Base-by-base conservation (phyloP, 2,113 vertebrate genomes). In the Glaucidium brasilianum region DNA sequence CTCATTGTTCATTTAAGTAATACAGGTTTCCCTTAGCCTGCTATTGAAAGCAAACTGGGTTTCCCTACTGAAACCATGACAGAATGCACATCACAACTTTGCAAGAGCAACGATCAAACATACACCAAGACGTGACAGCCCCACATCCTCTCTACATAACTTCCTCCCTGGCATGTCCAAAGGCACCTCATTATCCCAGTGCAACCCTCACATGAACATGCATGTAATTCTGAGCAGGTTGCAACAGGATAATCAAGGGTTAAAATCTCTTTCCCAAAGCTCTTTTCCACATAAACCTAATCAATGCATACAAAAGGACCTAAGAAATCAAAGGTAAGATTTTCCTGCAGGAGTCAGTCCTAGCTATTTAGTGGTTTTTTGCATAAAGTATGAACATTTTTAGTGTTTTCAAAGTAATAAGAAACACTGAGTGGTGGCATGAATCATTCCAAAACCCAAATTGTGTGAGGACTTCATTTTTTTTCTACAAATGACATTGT, bases 111-210 rank as follows among this genome's bases (percentile, higher is more conserved):
- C 2, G 0, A 60, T 29, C 49, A 72, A 85, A 72, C 23, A 25
- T 1, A 16, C 4, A 27, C 6, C 0, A 6, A 47, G 23, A 39
- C 0, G 0, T 25, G 59, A 52, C 23, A 80, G 18, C 34, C 21
- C 49, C 5, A 1, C 1, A 2, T 6, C 25, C 30, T 16, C 23
- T 32, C 59, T 7, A 8, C 34, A 19, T 23, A 79, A 4, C 39
- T 64, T 76, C 34, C 82, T 6, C 13, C 32, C 39, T 34, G 52
- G 3, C 26, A 19, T 3, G 21, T 64, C 41, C 69, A 81, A 63
- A 85, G 23, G 12, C 37, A 50, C 5, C 3, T 25, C 26, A 19
- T 21, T 47, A 58, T 53, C 16, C 16, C 18, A 5, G 2, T 15
- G 16, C 37, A 37, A 55, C 6, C 17, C 26, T 37, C 39, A 32